phyloP scores from a whole-genome alignment of 2,113 vertebrate species.

The Megatriorchis doriae region DNA sequence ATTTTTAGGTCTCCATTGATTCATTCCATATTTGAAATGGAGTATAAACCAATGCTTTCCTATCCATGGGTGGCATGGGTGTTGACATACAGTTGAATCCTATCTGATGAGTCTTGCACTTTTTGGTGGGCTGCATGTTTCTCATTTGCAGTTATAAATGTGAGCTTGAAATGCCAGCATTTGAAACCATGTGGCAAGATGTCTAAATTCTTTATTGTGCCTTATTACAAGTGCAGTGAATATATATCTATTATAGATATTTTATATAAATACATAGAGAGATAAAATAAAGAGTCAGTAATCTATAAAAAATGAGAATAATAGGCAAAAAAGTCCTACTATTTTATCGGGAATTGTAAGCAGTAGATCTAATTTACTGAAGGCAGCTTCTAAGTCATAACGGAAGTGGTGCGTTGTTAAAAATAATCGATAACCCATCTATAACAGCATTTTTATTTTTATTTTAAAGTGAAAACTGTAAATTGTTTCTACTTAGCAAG shows the following conservation, averaged over 20 bases:
- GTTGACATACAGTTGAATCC: neutral
- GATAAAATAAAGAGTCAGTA: neutral
- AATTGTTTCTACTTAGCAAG: conserved; percentile 82
- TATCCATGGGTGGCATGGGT: neutral
- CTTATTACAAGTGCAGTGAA: neutral
- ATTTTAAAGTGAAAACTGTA: conserved; percentile 67
- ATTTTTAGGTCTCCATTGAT: conserved; percentile 31
- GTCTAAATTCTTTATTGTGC: neutral
- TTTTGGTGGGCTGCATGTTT: conserved; percentile 44
- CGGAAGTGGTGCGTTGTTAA: conserved; percentile 50
- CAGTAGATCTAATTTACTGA: conserved; percentile 20
- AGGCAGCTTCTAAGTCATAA: conserved; percentile 22
- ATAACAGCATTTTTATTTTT: conserved; percentile 68
- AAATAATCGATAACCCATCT: conserved; percentile 64
- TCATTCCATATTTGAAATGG: neutral
- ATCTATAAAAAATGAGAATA: neutral
- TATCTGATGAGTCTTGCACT: conserved; percentile 41
- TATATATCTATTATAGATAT: neutral
- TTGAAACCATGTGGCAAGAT: conserved; percentile 23
- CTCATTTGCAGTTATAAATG: conserved; percentile 40
- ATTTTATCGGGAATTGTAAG: neutral
- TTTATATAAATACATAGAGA: neutral
- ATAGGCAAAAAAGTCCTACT: neutral
- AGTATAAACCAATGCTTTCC: neutral
- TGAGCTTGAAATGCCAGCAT: neutral